Evolutionary conservation across 2,113 vertebrate species (phyloP).

Genomic region (Mohoua ochrocephala): DNA sequence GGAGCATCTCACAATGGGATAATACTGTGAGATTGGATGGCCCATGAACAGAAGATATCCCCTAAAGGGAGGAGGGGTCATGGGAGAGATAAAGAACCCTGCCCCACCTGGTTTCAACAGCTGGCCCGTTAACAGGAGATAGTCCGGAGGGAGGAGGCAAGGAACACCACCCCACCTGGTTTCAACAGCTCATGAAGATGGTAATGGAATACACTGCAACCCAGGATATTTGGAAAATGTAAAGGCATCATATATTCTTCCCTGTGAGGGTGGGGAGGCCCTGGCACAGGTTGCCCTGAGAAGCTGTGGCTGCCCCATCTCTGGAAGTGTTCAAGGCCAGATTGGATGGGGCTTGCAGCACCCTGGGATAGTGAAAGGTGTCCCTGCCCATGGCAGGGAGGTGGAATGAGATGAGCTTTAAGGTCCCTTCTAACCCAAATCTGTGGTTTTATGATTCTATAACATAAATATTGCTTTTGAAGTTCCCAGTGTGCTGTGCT

Average conservation of each 20-base stretch:
- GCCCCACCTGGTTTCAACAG: too few relatives aligned
- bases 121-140: too few relatives aligned
- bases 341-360: background rate
- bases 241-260: background rate
- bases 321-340: background rate
- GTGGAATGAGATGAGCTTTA: background rate
- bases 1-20: too few relatives aligned
- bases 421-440: background rate
- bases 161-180: too few relatives aligned
- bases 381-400: background rate
- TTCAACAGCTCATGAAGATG: too few relatives aligned
- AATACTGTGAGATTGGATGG: too few relatives aligned
- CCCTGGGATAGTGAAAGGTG: accelerated
- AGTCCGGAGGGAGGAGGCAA: too few relatives aligned
- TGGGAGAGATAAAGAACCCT: too few relatives aligned
- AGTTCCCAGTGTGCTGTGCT: accelerated
- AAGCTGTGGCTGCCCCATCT: background rate
- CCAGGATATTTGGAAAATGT: too few relatives aligned
- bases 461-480: background rate
- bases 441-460: background rate
- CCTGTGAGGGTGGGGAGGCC: accelerated
- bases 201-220: too few relatives aligned
- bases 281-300: background rate
- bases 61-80: too few relatives aligned
- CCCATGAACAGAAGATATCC: too few relatives aligned